Conservation (phyloP, 2,888 invertebrate genomes). For the Drosophila emarginata region DNA sequence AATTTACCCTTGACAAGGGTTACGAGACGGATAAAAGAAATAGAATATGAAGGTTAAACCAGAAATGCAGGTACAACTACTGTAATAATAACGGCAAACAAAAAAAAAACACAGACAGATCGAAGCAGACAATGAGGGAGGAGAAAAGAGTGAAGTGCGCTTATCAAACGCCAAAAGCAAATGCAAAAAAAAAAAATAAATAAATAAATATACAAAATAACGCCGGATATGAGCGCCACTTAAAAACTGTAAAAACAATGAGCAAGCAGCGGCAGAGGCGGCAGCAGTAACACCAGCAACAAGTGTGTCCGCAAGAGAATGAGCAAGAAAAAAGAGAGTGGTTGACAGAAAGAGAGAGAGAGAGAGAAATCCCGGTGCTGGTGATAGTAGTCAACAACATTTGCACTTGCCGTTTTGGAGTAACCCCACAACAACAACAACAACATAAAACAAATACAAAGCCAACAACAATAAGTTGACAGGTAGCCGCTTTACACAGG, state of each 20-base stretch:
- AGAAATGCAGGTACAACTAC: slow-evolving; percentile 39
- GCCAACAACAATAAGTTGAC: slow-evolving; percentile 12
- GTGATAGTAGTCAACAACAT: slow-evolving; percentile 32
- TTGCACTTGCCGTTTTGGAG: slow-evolving; percentile 40
- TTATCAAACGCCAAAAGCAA: slow-evolving; percentile 69
- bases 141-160: slow-evolving; percentile 52
- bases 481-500: slow-evolving; percentile 68
- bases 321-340: slow-evolving; percentile 15
- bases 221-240: slow-evolving; percentile 79
- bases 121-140: background rate
- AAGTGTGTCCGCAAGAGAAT: slow-evolving; percentile 55
- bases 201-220: slow-evolving; percentile 23
- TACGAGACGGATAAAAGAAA: background rate
- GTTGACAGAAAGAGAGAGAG: slow-evolving; percentile 20
- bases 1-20: background rate
- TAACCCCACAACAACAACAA: slow-evolving; percentile 16
- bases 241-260: slow-evolving; percentile 75
- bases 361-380: slow-evolving; percentile 29
- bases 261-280: slow-evolving; percentile 23
- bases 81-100: slow-evolving; percentile 36
- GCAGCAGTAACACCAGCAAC: slow-evolving; percentile 38
- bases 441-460: slow-evolving; percentile 2
- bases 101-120: slow-evolving; percentile 9
- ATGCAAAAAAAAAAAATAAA: slow-evolving; percentile 39
- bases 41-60: slow-evolving; percentile 1